These are phyloP conservation scores for Coilia nasus DNA, from an alignment of 2,797 vertebrate species.

Conservation along the genomic window DNA sequence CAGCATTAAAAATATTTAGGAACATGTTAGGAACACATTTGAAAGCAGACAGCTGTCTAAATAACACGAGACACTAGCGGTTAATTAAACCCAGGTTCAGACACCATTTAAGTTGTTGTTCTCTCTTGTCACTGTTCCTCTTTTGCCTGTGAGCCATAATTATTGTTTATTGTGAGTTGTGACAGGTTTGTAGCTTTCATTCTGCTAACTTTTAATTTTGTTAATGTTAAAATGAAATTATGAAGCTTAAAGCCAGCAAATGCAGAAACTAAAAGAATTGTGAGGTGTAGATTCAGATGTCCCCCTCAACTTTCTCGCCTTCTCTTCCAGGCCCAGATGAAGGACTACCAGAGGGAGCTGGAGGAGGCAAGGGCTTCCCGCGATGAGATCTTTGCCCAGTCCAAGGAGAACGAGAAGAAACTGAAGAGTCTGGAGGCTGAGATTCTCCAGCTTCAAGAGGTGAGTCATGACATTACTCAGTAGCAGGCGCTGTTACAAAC, in stretches of 20 bases:
- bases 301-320: not conserved
- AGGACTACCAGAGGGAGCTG: constrained; percentile 95
- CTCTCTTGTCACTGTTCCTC: not conserved
- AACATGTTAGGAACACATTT: not conserved
- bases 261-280: too few species aligned
- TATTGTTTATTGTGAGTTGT: too few species aligned
- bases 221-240: too few species aligned
- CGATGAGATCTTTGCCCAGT: constrained; percentile 95
- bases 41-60: not conserved
- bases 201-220: too few species aligned
- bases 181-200: too few species aligned
- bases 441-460: constrained; percentile 95
- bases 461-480: constrained; percentile 49
- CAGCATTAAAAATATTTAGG: not conserved
- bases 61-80: too few species aligned
- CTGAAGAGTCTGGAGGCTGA: constrained; percentile 95
- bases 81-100: too few species aligned
- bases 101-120: too few species aligned
- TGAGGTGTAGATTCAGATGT: too few species aligned
- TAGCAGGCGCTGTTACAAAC: not conserved
- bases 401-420: constrained; percentile 98
- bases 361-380: constrained; percentile 93
- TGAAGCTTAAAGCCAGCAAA: too few species aligned
- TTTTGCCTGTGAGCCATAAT: not conserved
- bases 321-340: constrained; percentile 89